These are phyloP conservation scores for human (Homo sapiens) DNA, from an alignment of 2,113 vertebrate genomes.

Conservation along the genomic window DNA sequence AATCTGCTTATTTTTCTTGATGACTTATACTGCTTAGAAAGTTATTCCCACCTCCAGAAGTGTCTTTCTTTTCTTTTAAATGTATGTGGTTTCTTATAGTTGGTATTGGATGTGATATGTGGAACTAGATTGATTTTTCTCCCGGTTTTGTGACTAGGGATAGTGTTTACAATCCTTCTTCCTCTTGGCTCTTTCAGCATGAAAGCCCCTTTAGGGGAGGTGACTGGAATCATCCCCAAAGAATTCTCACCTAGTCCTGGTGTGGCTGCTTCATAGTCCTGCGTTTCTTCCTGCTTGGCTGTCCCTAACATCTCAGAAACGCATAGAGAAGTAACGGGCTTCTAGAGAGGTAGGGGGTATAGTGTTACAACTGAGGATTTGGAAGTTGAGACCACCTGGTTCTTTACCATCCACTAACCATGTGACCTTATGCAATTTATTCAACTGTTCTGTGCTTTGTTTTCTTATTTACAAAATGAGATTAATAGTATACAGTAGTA, in stretches of 20 bases:
- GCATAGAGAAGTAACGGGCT: background rate
- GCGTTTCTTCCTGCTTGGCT: background rate
- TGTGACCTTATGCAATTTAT: background rate
- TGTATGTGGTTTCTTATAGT: background rate
- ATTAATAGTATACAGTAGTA: background rate
- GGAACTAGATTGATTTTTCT: background rate
- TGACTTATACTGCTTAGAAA: constrained; percentile 28
- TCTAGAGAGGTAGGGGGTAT: background rate
- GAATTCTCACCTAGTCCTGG: background rate
- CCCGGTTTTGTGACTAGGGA: background rate
- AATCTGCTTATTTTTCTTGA: background rate
- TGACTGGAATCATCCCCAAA: background rate
- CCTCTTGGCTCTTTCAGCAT: background rate
- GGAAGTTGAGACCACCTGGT: background rate
- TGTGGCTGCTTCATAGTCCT: background rate
- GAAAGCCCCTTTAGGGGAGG: background rate
- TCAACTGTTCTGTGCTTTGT: background rate
- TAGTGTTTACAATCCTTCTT: background rate
- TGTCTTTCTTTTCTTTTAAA: background rate
- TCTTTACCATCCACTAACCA: background rate
- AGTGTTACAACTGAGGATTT: background rate
- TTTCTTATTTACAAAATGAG: background rate
- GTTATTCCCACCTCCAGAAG: background rate
- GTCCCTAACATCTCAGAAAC: background rate
- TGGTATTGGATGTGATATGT: background rate